A percentile compares a stretch with the other conserved stretches of the same genome.
Conservation (phyloP, 2,888 invertebrate genomes). For the Tenthredo livida region DNA sequence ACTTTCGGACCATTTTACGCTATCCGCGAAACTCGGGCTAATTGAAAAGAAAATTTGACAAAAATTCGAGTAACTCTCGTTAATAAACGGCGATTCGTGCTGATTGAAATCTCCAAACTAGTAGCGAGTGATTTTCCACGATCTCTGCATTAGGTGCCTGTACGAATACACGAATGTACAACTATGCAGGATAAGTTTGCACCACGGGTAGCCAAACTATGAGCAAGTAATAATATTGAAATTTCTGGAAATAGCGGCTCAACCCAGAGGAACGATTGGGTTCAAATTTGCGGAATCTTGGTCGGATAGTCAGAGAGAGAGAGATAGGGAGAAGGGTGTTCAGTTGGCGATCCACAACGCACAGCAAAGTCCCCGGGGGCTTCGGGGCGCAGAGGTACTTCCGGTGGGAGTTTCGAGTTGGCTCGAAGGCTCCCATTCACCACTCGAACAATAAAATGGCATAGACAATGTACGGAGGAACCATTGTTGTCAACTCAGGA, state of each 20-base stretch:
- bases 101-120: neutral
- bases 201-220: neutral
- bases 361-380: neutral
- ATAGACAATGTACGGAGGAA: conserved; percentile 51
- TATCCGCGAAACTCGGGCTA: neutral
- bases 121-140: neutral
- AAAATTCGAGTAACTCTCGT: neutral
- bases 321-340: conserved; percentile 2
- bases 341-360: conserved; percentile 26
- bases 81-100: neutral
- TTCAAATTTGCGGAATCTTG: conserved; percentile 20
- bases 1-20: neutral
- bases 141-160: neutral
- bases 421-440: conserved; percentile 48
- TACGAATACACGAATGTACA: neutral
- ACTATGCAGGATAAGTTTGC: neutral
- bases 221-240: neutral
- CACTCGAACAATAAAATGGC: conserved; percentile 50
- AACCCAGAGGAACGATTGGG: neutral
- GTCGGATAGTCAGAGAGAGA: neutral
- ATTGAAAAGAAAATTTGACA: neutral
- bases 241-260: neutral
- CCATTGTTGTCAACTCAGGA: conserved; percentile 53
- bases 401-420: conserved; percentile 50
- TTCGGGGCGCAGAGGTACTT: conserved; percentile 36